Conservation (phyloP, 1,140 invertebrate species). For the Drosophila pectinifera region DNA sequence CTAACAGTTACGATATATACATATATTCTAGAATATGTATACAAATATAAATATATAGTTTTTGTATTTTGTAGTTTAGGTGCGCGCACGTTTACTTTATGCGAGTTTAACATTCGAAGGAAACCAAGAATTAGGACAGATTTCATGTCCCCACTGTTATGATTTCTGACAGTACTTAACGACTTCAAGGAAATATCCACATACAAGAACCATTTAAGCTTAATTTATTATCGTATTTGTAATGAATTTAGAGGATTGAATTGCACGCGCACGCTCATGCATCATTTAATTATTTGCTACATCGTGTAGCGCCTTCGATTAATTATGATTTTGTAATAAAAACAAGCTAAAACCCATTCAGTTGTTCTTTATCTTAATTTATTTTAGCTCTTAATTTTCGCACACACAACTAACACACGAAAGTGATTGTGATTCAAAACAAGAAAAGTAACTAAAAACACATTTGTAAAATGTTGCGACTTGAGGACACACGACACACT, state of each 20-base stretch:
- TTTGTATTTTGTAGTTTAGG: constrained; percentile 74
- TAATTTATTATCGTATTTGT: constrained; percentile 71
- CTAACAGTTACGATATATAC: constrained; percentile 25
- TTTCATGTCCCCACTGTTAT: constrained; percentile 34
- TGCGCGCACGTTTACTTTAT: constrained; percentile 68
- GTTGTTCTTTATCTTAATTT: constrained; percentile 29
- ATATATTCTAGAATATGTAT: constrained; percentile 43
- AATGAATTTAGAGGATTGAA: constrained; percentile 39
- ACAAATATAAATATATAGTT: constrained; percentile 51
- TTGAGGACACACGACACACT: constrained; percentile 5
- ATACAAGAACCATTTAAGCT: constrained; percentile 52
- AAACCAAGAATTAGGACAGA: constrained; percentile 30
- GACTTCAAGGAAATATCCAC: constrained; percentile 36
- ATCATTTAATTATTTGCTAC: constrained; percentile 47
- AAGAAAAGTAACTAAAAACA: constrained; percentile 62
- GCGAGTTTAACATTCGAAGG: constrained; percentile 52
- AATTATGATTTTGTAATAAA: constrained; percentile 68
- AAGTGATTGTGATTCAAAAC: constrained; percentile 80
- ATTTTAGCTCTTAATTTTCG: constrained; percentile 13
- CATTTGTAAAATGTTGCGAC: constrained; percentile 69
- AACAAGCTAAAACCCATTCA: constrained; percentile 39
- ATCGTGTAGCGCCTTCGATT: constrained; percentile 43
- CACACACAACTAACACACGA: constrained; percentile 71
- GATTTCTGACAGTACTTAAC: constrained; percentile 71
- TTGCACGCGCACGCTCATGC: constrained; percentile 33